Conservation (phyloP, 2,113 vertebrate species). For the Picathartes gymnocephalus region DNA sequence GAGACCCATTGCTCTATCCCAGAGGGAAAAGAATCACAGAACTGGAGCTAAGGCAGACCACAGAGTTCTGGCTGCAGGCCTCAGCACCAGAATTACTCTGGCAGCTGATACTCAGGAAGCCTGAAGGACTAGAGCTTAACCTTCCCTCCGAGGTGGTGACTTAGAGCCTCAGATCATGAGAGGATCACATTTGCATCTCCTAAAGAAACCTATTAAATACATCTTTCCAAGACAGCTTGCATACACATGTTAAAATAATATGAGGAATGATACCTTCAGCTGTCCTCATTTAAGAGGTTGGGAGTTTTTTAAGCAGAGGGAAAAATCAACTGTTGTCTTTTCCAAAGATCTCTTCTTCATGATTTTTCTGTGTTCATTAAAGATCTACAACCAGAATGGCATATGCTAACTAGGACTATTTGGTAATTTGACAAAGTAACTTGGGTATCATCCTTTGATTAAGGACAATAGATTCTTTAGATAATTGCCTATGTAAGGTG, state of each 20-base stretch:
- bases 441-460: slow-evolving; percentile 37
- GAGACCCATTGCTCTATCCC: not conserved
- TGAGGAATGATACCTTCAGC: not conserved
- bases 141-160: not conserved
- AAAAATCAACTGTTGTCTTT: not conserved
- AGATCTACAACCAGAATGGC: not conserved
- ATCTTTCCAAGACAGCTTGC: not conserved
- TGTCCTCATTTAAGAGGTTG: not conserved
- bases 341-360: not conserved
- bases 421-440: slow-evolving; percentile 32
- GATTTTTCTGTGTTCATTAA: not conserved
- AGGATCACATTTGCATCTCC: not conserved
- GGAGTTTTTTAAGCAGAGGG: not conserved
- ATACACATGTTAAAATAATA: not conserved
- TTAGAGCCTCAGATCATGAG: not conserved
- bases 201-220: not conserved
- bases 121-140: not conserved
- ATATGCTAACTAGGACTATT: not conserved
- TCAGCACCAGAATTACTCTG: not conserved
- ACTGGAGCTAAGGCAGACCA: not conserved
- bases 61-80: not conserved
- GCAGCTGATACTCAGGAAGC: not conserved
- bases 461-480: slow-evolving; percentile 50
- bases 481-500: slow-evolving; percentile 32
- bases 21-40: not conserved